Base-by-base conservation (phyloP, 1,140 invertebrate species). In the Paraescarpia echinospica region DNA sequence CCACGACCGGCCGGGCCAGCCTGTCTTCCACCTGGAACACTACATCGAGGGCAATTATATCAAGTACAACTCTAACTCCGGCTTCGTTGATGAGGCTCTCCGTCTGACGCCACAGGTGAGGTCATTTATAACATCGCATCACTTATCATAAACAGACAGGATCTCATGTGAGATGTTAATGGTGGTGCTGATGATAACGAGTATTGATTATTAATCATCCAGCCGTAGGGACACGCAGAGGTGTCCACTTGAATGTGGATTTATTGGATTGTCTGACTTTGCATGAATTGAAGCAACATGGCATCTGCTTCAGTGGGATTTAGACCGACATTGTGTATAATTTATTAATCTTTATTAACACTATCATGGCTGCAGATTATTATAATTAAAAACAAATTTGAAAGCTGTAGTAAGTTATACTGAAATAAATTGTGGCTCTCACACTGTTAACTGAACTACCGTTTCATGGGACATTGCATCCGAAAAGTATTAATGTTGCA, bases 41-140 rank as follows among this genome's bases (percentile, higher is more conserved):
- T 97, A 96, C 94, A 97, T 97, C 91, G 97, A 97, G 91, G 92
- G 97, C 31, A 94, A 97, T 35, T 97, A 97, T 94, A 96, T 97
- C 92, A 97, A 97, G 94, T 97, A 97, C 95, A 97, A 97, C 94
- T 97, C 97, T 6, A 97, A 97, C 94, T 97, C 97, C 90, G 97
- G 97, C 34, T 97, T 97, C 95, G 97, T 97, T 2, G 96, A 96
- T 34, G 96, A 97, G 59, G 95, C 95, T 27, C 92, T 96, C 35
- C 95, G 97, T 89, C 95, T 96, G 34, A 97, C 97, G 27, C 97
- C 97, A 92, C 97, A 97, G 94, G 96, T 96, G 93, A 91, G 35
- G 34, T 92, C 59, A 18, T 77, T 41, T 41, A 12, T 41, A 27
- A 92, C 27, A 27, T 27, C 59, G 14, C 59, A 0, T 77, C 14